phyloP scores from a whole-genome alignment of 2,797 vertebrate species.

The Chlorospingus flavigularis region DNA sequence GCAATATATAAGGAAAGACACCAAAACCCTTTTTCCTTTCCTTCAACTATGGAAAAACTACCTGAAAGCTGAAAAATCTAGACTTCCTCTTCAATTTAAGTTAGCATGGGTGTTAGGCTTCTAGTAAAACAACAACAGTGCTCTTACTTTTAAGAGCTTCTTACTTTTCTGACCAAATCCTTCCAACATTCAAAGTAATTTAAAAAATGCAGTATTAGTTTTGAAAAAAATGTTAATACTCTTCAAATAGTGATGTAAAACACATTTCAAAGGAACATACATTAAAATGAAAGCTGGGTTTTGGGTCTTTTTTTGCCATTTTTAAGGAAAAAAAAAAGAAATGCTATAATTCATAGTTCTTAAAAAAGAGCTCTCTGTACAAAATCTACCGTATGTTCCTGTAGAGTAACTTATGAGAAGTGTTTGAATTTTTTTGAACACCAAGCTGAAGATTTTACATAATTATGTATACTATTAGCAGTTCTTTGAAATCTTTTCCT shows the following conservation, averaged over 20 bases:
- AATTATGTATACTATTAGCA: neutral
- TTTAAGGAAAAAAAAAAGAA: fast-evolving
- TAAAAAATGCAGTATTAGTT: neutral
- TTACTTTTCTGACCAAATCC: neutral
- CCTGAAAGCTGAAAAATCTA: neutral
- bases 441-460: neutral
- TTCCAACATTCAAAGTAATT: neutral
- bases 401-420: neutral
- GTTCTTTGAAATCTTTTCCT: neutral
- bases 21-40: neutral
- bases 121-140: neutral
- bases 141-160: neutral
- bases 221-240: neutral
- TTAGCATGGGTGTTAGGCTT: neutral
- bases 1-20: neutral
- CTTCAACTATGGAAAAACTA: neutral
- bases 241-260: neutral
- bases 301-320: neutral
- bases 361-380: neutral
- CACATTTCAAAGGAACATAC: neutral
- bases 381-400: neutral
- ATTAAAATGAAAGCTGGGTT: neutral
- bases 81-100: neutral
- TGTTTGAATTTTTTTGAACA: neutral
- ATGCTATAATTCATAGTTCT: neutral